Base-by-base conservation (phyloP, 2,888 invertebrate species). In the Lucinisca nassula region DNA sequence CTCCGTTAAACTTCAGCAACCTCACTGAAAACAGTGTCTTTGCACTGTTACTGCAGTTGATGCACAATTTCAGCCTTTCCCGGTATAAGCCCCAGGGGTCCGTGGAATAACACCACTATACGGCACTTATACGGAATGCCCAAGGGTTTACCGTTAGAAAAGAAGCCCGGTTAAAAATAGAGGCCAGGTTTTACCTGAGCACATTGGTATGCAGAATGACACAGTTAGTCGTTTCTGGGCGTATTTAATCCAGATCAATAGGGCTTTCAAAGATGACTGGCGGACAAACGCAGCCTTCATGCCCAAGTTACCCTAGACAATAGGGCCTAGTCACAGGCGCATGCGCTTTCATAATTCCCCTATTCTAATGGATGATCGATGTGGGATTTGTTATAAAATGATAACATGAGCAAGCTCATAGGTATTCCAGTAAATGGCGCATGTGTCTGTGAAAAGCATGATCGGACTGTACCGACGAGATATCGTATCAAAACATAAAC, bases 311-410 rank as follows among this genome's bases (percentile, higher is more conserved):
- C 35, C 17, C 67, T 67, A 67, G 67, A 67, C 67, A 67, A 67
- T 67, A 32, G 30, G 8, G 67, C 67, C 67, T 67, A 67, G 67
- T 67, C 67, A 67, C 35, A n/a, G 67, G 67, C 67, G 67, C 67
- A 67, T 67, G 67, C 67, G 67, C 67, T 67, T 67, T 35, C 1
- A 6, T 21, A 67, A n/a, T 67, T 35, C 67, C 35, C 30, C 24
- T 27, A 35, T 67, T 67, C 8, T 35, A n/a, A 4, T 30, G 67
- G 35, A 67, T 67, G 67, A 67, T 67, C 67, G 30, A 67, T 67
- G 67, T 14, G 21, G 67, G 67, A 67, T 67, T 67, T 35, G 67
- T 24, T 67, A 10, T 35, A 67, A 67, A 6, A 67, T 55, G 67
- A 67, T 67, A 45, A 45, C 45, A 45, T 45, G 17, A 45, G 45